Evolutionary conservation across 2,888 invertebrate genomes (phyloP), one percentile per base, ranked within the genome.

Genomic region (Metellina segmentata): DNA sequence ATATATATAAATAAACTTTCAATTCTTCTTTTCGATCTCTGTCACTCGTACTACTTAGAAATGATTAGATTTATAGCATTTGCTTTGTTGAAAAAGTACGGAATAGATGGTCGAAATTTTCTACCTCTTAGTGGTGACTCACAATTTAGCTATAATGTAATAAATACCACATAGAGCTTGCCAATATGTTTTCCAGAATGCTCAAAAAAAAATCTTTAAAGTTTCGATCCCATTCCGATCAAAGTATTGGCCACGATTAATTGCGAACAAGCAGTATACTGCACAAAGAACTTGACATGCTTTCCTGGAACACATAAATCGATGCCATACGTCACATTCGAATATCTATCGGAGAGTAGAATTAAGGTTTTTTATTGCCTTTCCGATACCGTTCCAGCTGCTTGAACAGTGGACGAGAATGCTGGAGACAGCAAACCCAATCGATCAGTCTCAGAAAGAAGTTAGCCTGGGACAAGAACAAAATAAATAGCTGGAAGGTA

Each of bases 371-470:
- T 19, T 19, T 19, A 8, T 72, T 48, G 51, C 19, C 75, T 9
- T 83, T 49, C 52, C 51, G 52, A 52, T 16, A 71, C 48, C 34
- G 19, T 61, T 20, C 69, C 16, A 34, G n/a, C 13, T 16, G n/a
- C 51, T 20, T 13, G 71, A 69, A 48, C 70, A 87, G 71, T 19
- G 19, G 79, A 34, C 69, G 70, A 70, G 49, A 81, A 81, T 81
- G 11, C 13, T 13, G 20, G 83, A 72, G 69, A 71, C 48, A 61
- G 48, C 81, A 48, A 71, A 13, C 52, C 20, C 78, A 51, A 78
- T 87, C 85, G 85, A 75, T 85, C 52, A 61, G 16, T 53, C n/a
- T 9, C 20, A n/a, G 52, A 72, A 51, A 83, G 13, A 72, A 72
- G 19, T 52, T 20, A 72, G 19, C 9, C n/a, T 52, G 51, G 52